Percentiles rank a stretch among this genome's conserved stretches.
Conservation (phyloP, 2,888 invertebrate species). For the Atherix ibis region DNA sequence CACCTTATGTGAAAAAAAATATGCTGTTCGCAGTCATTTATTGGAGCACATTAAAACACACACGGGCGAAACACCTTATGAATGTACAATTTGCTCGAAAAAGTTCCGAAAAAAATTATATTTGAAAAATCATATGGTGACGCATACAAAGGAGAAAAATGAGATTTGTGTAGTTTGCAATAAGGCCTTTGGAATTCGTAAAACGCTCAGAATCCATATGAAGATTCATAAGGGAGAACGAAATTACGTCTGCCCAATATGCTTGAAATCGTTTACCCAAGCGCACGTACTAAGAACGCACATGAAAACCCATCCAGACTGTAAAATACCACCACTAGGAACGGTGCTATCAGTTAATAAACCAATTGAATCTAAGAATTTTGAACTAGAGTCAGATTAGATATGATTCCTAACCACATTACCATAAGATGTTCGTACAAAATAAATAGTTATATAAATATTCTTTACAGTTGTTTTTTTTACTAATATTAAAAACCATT, state of each 20-base stretch:
- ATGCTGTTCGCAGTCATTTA: slow-evolving; percentile 7
- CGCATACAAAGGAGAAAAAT: slow-evolving; percentile 9
- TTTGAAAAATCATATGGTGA: slow-evolving; percentile 8
- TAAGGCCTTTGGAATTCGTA: slow-evolving; percentile 9
- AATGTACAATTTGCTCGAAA: slow-evolving; percentile 7
- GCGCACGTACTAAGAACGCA: slow-evolving; percentile 8
- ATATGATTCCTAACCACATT: too few species aligned
- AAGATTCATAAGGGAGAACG: slow-evolving; percentile 9
- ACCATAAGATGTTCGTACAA: too few species aligned
- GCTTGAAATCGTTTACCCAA: slow-evolving; percentile 7
- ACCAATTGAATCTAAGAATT: too few species aligned
- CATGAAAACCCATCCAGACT: slow-evolving; percentile 8
- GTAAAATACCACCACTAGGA: slow-evolving; percentile 7
- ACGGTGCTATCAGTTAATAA: too few species aligned
- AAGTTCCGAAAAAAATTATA: slow-evolving; percentile 7
- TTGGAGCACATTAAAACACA: slow-evolving; percentile 6
- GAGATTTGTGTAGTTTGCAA: slow-evolving; percentile 6
- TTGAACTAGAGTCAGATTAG: too few species aligned
- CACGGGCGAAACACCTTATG: slow-evolving; percentile 7
- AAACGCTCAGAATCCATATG: slow-evolving; percentile 5
- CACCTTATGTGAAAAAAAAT: slow-evolving; percentile 6
- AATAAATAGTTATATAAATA: too few species aligned
- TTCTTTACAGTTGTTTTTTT: too few species aligned
- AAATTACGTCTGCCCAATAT: slow-evolving; percentile 8
- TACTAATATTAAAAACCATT: too few species aligned